Conservation (phyloP, 23 tunicate genomes). For the Ciona savignyi region DNA sequence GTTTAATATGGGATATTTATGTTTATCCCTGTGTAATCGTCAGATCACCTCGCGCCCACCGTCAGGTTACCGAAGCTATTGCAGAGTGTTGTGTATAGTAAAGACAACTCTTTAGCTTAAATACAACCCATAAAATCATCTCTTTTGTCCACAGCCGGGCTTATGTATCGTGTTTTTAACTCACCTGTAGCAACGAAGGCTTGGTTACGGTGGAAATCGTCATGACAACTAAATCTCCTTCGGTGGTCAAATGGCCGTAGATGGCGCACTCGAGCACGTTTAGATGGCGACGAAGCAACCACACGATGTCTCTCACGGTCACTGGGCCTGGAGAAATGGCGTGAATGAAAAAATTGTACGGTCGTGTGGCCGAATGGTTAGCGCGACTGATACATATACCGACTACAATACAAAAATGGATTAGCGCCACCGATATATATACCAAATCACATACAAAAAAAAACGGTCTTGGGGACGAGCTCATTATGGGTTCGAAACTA, state of each 20-base stretch:
- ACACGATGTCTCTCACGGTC: constrained; percentile 53
- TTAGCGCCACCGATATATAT: no score
- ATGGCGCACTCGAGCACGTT: constrained; percentile 63
- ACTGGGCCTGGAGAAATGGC: constrained; percentile 51
- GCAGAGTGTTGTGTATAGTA: no score
- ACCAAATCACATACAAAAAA: no score
- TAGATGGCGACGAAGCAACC: constrained; percentile 26
- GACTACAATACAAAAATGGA: no score
- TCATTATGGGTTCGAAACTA: no score
- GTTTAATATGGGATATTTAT: no score
- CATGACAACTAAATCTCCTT: constrained; percentile 58
- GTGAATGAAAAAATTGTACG: background rate
- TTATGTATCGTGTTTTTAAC: background rate
- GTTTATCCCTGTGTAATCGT: no score
- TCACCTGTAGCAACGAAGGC: constrained; percentile 48
- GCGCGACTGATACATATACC: no score
- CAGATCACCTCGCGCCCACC: no score
- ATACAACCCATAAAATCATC: no score
- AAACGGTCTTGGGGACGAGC: background rate
- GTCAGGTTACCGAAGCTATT: no score
- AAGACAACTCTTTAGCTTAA: no score
- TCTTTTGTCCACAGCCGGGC: background rate
- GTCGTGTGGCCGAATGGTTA: background rate
- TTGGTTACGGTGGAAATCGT: constrained; percentile 29
- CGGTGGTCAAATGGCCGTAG: constrained; percentile 58